Evolutionary conservation across 2,797 vertebrate species (phyloP).

Genomic region (Chloroceryle inda): DNA sequence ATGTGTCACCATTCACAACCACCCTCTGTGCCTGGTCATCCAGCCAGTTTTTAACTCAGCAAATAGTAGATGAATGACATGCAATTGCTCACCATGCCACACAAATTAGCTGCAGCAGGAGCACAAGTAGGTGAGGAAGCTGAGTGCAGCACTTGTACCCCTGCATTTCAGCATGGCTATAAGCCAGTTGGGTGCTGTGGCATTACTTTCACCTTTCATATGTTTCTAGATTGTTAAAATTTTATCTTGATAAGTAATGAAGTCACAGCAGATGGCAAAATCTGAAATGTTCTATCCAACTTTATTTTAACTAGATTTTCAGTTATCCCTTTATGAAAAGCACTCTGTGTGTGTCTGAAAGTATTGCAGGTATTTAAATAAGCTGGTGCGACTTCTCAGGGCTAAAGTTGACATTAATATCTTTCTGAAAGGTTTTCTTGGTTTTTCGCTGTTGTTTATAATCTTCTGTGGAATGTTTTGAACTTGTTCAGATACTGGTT

Average conservation of each 20-base stretch:
- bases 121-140: background rate
- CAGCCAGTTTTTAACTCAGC: background rate
- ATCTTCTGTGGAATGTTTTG: background rate
- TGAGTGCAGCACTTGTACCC: background rate
- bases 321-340: conserved; percentile 40
- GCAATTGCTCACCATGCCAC: fast-evolving
- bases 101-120: background rate
- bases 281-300: conserved; percentile 40
- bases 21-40: too few species aligned
- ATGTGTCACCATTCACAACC: too few species aligned
- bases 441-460: background rate
- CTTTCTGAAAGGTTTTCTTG: conserved; percentile 1
- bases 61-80: background rate
- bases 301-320: conserved; percentile 53
- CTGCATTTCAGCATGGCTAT: background rate
- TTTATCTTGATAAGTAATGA: conserved; percentile 34
- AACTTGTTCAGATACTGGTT: background rate
- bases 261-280: conserved; percentile 68
- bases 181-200: conserved; percentile 17
- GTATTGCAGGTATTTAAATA: conserved; percentile 45
- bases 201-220: conserved; percentile 57
- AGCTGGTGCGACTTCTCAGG: background rate
- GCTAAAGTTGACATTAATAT: background rate
- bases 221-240: conserved; percentile 59
- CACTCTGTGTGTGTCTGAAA: background rate